phyloP scores from a whole-genome alignment of 2,113 vertebrate genomes.

The Python bivittatus region DNA sequence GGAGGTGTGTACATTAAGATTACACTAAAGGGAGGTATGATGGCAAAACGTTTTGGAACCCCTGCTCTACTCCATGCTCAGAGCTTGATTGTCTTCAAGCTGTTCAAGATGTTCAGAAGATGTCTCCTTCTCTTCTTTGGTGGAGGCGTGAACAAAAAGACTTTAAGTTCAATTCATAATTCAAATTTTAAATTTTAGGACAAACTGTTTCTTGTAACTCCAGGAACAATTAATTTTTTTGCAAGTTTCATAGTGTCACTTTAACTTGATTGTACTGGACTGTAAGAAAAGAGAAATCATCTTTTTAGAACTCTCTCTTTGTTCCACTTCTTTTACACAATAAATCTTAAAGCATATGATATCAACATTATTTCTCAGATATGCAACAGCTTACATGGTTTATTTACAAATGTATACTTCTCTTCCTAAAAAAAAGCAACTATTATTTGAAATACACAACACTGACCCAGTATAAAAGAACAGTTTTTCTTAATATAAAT shows the following conservation, averaged over 20 bases:
- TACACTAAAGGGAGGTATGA: no score
- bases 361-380: not conserved
- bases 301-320: not conserved
- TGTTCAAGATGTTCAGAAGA: no score
- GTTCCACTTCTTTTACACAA: not conserved
- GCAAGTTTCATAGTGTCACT: not conserved
- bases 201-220: no score
- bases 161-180: no score
- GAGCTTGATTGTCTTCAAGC: no score
- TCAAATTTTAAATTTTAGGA: no score
- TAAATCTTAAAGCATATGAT: not conserved
- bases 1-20: no score
- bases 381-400: no score
- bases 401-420: conserved; percentile 25
- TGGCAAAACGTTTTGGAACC: no score
- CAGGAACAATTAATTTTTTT: not conserved
- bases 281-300: not conserved
- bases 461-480: conserved; percentile 36
- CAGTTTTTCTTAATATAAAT: conserved; percentile 47
- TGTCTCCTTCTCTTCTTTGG: no score
- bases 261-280: not conserved
- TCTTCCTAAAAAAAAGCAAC: conserved; percentile 10
- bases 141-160: no score
- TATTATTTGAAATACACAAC: conserved; percentile 14
- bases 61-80: no score